Percentiles rank a stretch among this genome's conserved stretches.
Evolutionary conservation across 2,113 vertebrate genomes (phyloP).

Genomic region (Grus americana): DNA sequence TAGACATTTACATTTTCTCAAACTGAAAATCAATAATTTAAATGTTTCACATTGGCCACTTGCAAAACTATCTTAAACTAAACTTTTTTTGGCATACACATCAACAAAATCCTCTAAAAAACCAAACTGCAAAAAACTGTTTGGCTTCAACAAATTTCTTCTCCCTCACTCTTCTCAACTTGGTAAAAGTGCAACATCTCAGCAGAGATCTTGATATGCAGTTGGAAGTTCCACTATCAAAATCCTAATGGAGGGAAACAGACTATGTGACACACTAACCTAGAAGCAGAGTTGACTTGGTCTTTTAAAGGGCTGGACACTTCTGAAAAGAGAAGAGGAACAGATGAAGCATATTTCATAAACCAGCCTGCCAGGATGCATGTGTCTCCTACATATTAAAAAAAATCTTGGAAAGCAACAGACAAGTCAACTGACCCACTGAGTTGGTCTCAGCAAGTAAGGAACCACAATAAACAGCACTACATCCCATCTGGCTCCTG

Average conservation of each 20-base stretch:
- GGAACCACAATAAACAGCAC: neutral
- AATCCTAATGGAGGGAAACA: neutral
- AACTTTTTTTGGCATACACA: neutral
- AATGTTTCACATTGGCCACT: neutral
- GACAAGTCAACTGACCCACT: neutral
- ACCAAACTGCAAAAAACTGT: neutral
- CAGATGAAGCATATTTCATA: constrained; percentile 6
- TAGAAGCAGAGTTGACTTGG: constrained; percentile 27
- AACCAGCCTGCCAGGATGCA: neutral
- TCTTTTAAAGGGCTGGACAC: constrained; percentile 34
- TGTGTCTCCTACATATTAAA: neutral
- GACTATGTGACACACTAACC: constrained; percentile 7
- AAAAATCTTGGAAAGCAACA: neutral
- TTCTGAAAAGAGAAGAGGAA: constrained; percentile 53
- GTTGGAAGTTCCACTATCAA: neutral
- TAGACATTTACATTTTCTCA: neutral
- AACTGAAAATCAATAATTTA: neutral
- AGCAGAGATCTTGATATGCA: neutral
- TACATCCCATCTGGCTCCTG: neutral
- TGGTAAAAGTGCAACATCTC: neutral
- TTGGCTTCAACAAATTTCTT: neutral
- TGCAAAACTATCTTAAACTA: neutral
- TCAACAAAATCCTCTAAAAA: neutral
- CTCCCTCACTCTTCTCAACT: neutral
- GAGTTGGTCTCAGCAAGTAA: neutral